Conservation (phyloP, 2,888 invertebrate species). For the Galerucella pusilla region DNA sequence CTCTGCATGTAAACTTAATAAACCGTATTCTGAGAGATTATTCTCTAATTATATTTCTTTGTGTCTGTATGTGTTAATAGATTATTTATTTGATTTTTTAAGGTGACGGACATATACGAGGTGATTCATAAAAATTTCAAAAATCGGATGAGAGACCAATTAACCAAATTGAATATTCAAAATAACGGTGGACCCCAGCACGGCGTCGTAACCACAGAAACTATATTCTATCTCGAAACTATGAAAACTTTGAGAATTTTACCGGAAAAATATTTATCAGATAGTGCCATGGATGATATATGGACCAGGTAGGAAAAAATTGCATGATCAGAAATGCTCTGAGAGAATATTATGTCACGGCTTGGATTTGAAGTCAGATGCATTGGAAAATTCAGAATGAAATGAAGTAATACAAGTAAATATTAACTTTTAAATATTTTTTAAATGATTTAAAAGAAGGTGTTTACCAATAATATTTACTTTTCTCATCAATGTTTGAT, state of each 20-base stretch:
- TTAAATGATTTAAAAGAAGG: too few species aligned
- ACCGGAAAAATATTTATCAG: conserved; percentile 77
- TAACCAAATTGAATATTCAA: conserved; percentile 86
- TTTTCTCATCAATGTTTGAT: not conserved
- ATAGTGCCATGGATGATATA: conserved; percentile 85
- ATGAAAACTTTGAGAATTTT: conserved; percentile 83
- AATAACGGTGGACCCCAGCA: conserved; percentile 98
- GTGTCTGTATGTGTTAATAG: too few species aligned
- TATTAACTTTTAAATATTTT: too few species aligned
- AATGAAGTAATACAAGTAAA: not conserved
- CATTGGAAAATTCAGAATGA: not conserved
- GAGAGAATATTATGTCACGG: not conserved
- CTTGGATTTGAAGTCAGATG: not conserved
- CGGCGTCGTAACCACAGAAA: conserved; percentile 91
- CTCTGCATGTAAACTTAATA: too few species aligned
- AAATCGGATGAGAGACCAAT: conserved; percentile 84
- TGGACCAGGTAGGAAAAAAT: conserved; percentile 73
- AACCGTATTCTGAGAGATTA: too few species aligned
- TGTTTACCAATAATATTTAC: not conserved
- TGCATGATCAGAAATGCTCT: conserved; percentile 26
- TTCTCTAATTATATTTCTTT: too few species aligned
- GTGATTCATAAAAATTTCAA: conserved; percentile 88
- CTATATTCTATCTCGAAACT: conserved; percentile 91
- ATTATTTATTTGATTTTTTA: conserved; percentile 16
- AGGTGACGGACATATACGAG: conserved; percentile 65